phyloP scores from a whole-genome alignment of 2,888 invertebrate species.

The Andrena bicolor region DNA sequence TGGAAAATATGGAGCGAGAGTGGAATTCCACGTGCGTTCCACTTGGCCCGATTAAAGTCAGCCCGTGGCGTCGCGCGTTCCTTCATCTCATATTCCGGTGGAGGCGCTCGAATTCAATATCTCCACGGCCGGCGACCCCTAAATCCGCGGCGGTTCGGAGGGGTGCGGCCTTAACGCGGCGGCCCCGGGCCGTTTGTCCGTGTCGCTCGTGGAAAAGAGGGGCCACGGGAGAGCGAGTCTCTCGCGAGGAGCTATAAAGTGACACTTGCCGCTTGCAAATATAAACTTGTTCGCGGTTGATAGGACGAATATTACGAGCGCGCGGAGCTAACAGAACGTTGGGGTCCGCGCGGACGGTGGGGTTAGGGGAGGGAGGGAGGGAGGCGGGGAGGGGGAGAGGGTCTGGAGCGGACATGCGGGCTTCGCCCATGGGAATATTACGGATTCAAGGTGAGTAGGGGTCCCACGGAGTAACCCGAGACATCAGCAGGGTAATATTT shows the following conservation, averaged over 20 bases:
- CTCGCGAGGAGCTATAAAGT: slow-evolving; percentile 73
- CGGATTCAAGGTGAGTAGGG: slow-evolving; percentile 78
- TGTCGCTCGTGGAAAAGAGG: slow-evolving; percentile 68
- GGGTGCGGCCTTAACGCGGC: background rate
- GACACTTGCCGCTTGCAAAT: slow-evolving; percentile 72
- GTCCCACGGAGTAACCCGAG: slow-evolving; percentile 74
- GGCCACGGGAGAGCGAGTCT: slow-evolving; percentile 63
- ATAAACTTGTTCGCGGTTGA: slow-evolving; percentile 77
- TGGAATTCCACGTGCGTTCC: slow-evolving; percentile 81
- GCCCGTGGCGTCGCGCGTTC: slow-evolving; percentile 75
- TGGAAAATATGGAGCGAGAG: slow-evolving; percentile 82
- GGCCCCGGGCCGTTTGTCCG: slow-evolving; percentile 67
- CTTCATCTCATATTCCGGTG: slow-evolving; percentile 82
- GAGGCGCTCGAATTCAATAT: slow-evolving; percentile 79
- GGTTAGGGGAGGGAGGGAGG: background rate
- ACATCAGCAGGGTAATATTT: slow-evolving; percentile 81
- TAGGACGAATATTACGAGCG: slow-evolving; percentile 72
- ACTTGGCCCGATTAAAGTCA: slow-evolving; percentile 82
- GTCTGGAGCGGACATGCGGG: slow-evolving; percentile 72
- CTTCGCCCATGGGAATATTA: slow-evolving; percentile 78
- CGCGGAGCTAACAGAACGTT: background rate
- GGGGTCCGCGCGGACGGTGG: slow-evolving; percentile 14
- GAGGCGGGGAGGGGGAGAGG: slow-evolving; percentile 25
- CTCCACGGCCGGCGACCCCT: slow-evolving; percentile 62
- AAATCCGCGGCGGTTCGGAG: slow-evolving; percentile 38